These are phyloP conservation scores for Agriotes lineatus DNA, from an alignment of 2,888 invertebrate species.

Conservation along the genomic window DNA sequence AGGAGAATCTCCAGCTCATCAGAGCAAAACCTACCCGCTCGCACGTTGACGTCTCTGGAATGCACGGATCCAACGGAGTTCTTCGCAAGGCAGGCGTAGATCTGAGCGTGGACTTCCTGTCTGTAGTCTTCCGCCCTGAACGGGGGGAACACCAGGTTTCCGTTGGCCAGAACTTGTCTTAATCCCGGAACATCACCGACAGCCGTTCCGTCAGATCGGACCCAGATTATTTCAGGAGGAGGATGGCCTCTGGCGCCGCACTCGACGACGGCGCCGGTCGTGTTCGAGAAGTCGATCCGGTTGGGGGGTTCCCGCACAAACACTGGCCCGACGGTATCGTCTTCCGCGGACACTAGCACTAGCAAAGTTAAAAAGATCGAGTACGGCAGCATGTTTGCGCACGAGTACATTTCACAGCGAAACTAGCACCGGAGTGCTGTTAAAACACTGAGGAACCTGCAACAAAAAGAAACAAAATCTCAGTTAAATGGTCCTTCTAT, in stretches of 20 bases:
- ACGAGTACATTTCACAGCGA: constrained; percentile 22
- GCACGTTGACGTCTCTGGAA: constrained; percentile 92
- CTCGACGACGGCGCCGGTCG: constrained; percentile 92
- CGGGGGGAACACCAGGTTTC: constrained; percentile 93
- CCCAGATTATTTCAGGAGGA: constrained; percentile 93
- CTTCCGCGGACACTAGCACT: constrained; percentile 51
- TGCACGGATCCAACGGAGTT: constrained; percentile 92
- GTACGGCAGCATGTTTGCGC: constrained; percentile 24
- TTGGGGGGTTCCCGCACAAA: constrained; percentile 93
- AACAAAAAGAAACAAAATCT: too few relatives aligned
- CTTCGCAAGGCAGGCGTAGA: constrained; percentile 91
- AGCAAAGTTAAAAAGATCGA: constrained; percentile 26
- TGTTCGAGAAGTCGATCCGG: constrained; percentile 93
- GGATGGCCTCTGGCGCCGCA: constrained; percentile 93
- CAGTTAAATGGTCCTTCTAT: too few relatives aligned
- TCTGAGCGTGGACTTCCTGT: constrained; percentile 94
- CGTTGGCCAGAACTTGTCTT: constrained; percentile 84
- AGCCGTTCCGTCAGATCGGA: constrained; percentile 89
- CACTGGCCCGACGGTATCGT: constrained; percentile 78
- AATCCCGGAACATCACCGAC: constrained; percentile 88
- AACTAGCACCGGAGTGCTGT: constrained; percentile 21
- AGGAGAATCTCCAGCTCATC: background rate
- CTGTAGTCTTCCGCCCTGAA: constrained; percentile 94
- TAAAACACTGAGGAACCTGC: constrained; percentile 10
- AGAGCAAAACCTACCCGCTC: constrained; percentile 79